These are phyloP conservation scores for Indicator maculatus DNA, from an alignment of 2,113 vertebrate species.

Conservation along the genomic window DNA sequence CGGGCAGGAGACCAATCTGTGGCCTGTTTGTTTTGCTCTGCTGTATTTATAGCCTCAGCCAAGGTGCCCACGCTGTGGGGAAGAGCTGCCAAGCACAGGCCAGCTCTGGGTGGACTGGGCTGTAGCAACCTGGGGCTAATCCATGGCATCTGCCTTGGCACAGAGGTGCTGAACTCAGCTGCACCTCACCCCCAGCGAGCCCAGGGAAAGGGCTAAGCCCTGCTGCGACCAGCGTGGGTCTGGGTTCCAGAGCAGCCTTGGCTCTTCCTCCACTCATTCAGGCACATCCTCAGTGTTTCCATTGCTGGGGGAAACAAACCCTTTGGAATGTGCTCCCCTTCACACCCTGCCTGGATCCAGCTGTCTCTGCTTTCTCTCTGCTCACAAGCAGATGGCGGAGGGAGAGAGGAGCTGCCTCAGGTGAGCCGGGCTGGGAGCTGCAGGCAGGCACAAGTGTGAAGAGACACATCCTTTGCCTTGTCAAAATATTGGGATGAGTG, in stretches of 20 bases:
- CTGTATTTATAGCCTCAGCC: background rate
- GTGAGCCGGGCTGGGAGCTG: conserved; percentile 28
- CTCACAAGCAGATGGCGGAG: background rate
- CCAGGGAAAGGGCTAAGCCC: fast-evolving
- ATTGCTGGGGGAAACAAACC: background rate
- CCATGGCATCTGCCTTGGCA: fast-evolving
- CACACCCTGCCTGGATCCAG: background rate
- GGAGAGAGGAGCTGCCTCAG: background rate
- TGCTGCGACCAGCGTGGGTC: fast-evolving
- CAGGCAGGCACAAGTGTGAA: background rate
- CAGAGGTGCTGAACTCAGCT: background rate
- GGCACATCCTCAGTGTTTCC: background rate
- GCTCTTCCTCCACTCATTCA: background rate
- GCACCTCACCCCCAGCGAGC: background rate
- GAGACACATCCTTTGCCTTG: background rate
- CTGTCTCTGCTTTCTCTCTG: background rate
- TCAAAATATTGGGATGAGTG: background rate
- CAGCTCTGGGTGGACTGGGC: background rate
- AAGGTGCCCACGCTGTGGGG: background rate
- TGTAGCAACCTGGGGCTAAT: fast-evolving
- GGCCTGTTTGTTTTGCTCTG: background rate
- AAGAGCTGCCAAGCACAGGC: background rate
- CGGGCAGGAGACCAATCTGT: background rate
- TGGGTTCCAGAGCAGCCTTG: background rate
- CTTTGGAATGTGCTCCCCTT: background rate